A percentile compares a stretch with the other conserved stretches of the same genome.
These are phyloP conservation scores for Artibeus jamaicensis DNA, from an alignment of 2,797 vertebrate genomes.

Conservation along the genomic window DNA sequence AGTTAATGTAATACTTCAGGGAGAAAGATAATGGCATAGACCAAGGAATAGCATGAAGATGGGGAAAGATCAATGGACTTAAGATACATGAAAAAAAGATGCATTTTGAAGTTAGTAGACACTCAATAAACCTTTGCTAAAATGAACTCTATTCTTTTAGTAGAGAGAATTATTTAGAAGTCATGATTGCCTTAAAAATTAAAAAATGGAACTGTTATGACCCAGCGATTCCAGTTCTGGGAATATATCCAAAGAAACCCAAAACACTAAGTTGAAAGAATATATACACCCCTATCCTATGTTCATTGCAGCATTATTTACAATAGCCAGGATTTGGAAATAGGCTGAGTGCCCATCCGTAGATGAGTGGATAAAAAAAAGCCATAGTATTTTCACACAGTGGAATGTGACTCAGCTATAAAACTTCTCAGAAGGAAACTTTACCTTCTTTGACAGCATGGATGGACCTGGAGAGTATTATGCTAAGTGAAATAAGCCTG, in stretches of 20 bases:
- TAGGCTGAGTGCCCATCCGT: neutral
- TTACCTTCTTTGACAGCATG: neutral
- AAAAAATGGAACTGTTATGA: neutral
- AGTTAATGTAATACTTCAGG: neutral
- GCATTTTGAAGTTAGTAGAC: neutral
- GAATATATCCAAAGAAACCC: neutral
- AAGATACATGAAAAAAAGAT: neutral
- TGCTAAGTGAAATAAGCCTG: neutral
- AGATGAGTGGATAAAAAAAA: neutral
- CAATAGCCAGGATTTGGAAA: neutral
- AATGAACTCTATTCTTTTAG: constrained; percentile 16
- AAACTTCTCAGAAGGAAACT: neutral
- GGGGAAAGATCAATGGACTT: neutral
- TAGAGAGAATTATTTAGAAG: neutral
- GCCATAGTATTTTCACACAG: neutral
- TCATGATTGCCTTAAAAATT: neutral
- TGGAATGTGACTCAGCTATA: neutral
- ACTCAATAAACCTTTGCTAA: constrained; percentile 11
- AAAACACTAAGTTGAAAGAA: neutral
- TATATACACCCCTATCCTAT: neutral
- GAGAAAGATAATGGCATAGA: neutral
- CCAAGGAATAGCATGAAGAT: neutral
- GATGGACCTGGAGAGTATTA: neutral
- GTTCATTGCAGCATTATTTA: neutral
- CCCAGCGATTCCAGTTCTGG: neutral